Base-by-base conservation (phyloP, 2,888 invertebrate genomes). In the Phyllotreta cruciferae region DNA sequence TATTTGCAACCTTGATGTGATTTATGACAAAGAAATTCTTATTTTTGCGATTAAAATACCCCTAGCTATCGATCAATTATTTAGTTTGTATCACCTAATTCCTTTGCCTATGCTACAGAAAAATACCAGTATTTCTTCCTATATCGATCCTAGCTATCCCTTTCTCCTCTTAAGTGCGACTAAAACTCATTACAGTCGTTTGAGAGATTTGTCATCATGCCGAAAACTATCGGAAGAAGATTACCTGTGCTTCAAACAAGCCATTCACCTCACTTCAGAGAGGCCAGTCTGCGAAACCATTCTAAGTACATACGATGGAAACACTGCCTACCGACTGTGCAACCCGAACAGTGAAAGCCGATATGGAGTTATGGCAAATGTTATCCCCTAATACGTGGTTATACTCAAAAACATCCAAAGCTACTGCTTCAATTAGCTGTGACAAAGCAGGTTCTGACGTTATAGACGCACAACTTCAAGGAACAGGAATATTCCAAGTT, bases 1-100 rank as follows among this genome's bases (percentile, higher is more conserved):
- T 8, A 54, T 66, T 45, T 67, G 53, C 11, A 10, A 13, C 5
- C 41, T 66, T 50, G 60, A 61, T 41, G 57, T 64, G 7, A 56
- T 69, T 35, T 69, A 69, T 55, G 10, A 37, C 39, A 52, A 69
- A 14, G 36, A 34, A 53, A 24, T 24, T 24, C 24, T 24, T 24
- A 24, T 24, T 24, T 24, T 24, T 24, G 24, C 24, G 24, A 24
- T 24, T 3, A 24, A 24, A 24, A 24, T 24, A 3, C 24, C 24
- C 24, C 24, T 24, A 24, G 24, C 4, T 24, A 24, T 24, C 4
- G 24, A 24, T 4, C 24, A 24, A 24, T 24, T 24, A 24, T 24
- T 24, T 24, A 24, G 4, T 24, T 1, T 24, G 4, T 24, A 24
- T 24, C 24, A 24, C 24, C 4, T 24, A 24, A 24, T 35, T 36